Evolutionary conservation across 2,888 invertebrate genomes (phyloP), one percentile per base, ranked within the genome.

Genomic region (Eilema depressum): DNA sequence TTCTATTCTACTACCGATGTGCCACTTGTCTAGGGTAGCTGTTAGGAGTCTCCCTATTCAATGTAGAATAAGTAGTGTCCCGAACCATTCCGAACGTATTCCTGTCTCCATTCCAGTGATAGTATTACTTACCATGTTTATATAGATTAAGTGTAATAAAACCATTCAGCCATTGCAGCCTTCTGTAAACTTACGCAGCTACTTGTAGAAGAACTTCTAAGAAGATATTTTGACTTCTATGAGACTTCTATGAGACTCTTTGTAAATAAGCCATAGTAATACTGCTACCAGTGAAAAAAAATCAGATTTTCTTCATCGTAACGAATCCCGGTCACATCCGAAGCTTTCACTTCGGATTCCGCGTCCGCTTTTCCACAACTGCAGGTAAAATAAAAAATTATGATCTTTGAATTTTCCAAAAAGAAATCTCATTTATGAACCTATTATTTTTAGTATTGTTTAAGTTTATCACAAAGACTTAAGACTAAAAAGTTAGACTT

Each of bases 41-140:
- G n/a, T 53, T 61, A 47, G 47, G 23, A 56, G 63, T 33, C 53
- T 71, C 47, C 61, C 64, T 57, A 69, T 70, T 70, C 65, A 63
- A 69, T 53, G 59, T 70, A 23, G n/a, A 68, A 63, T 64, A 64
- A 41, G 63, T 64, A 64, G 20, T 67, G 64, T 25, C 67, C 66
- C 30, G 59, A 74, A 71, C 73, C 63, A n/a, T 63, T 68, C 65
- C 30, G 59, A 74, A 70, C 72, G 56, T 65, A 79, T 81, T 85
- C 74, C 71, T 78, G 75, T 77, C 68, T 87, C 83, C 91, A 90
- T 89, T 90, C 90, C 89, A 88, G 61, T 71, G 61, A 73, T 88
- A 87, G 85, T 80, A 57, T 71, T 84, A 80, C 79, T 83, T 84
- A 80, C 75, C 78, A 84, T 86, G 85, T 88, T 86, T 85, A 84